Evolutionary conservation across 2,888 invertebrate species (phyloP).

Genomic region (Tortrix viridana): DNA sequence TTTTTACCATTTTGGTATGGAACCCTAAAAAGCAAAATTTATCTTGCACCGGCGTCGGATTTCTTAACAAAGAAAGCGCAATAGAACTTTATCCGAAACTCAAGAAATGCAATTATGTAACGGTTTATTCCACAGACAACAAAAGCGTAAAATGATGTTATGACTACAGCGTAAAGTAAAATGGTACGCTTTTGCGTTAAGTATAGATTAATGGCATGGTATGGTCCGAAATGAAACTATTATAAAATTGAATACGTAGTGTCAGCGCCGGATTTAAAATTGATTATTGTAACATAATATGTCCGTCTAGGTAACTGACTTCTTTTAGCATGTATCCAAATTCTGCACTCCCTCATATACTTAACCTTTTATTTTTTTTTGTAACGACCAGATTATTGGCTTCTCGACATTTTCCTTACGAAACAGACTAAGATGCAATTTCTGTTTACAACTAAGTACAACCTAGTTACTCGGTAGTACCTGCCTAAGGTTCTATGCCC

Average conservation of each 20-base stretch:
- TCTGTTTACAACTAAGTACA: slow-evolving; percentile 56
- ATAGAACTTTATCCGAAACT: slow-evolving; percentile 3
- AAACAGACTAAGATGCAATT: slow-evolving; percentile 45
- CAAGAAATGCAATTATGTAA: slow-evolving; percentile 53
- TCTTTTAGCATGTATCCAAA: too few species aligned
- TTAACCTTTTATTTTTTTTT: not conserved
- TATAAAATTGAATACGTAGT: too few species aligned
- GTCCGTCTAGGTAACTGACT: too few species aligned
- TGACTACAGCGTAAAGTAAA: not conserved
- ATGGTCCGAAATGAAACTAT: too few species aligned
- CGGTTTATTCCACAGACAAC: slow-evolving; percentile 53
- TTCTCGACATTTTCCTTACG: slow-evolving; percentile 21
- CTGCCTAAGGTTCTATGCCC: slow-evolving; percentile 62
- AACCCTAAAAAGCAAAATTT: slow-evolving; percentile 13
- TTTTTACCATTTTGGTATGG: too few species aligned
- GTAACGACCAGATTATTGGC: slow-evolving; percentile 22
- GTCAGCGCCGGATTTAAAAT: not conserved
- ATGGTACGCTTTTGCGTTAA: not conserved
- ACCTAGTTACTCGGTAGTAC: slow-evolving; percentile 55
- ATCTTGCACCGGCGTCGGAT: slow-evolving; percentile 1
- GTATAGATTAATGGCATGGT: too few species aligned
- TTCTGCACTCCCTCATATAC: too few species aligned
- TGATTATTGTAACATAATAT: too few species aligned
- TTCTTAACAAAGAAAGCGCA: slow-evolving; percentile 16
- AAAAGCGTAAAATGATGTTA: slow-evolving; percentile 37